These are phyloP conservation scores for Drosophila funebris DNA, from an alignment of 1,140 invertebrate species.

Conservation along the genomic window DNA sequence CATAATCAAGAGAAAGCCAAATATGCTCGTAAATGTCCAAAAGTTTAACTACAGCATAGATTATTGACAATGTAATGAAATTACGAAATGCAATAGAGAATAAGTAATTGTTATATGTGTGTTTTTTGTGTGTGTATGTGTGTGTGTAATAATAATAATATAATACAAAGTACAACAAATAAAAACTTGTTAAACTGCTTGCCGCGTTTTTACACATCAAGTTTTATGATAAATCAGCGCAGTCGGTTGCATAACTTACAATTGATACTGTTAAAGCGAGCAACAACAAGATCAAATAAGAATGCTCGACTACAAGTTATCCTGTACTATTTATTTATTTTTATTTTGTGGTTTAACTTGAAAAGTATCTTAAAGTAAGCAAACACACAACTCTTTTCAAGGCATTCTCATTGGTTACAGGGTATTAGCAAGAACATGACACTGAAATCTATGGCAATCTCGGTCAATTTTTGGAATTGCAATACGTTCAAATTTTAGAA, in stretches of 20 bases:
- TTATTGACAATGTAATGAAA: conserved; percentile 45
- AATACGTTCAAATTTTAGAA: conserved; percentile 42
- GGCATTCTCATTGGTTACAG: neutral
- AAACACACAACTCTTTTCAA: neutral
- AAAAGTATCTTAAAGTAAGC: neutral
- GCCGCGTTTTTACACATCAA: neutral
- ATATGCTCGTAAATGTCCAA: conserved; percentile 60
- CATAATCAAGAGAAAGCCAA: conserved; percentile 37
- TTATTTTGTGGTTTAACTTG: neutral
- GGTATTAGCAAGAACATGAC: neutral
- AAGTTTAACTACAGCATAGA: conserved; percentile 36
- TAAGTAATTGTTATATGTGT: conserved; percentile 61
- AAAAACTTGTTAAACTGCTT: conserved; percentile 8
- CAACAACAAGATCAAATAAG: neutral
- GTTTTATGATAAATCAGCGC: neutral
- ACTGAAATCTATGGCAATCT: neutral
- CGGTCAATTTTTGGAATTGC: conserved; percentile 72
- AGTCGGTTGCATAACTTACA: neutral
- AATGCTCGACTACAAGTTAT: neutral
- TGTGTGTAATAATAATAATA: conserved; percentile 16
- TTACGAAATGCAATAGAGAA: conserved; percentile 36
- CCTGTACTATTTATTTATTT: neutral
- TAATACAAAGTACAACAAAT: neutral
- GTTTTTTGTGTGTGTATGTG: conserved; percentile 22
- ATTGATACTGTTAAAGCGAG: neutral